phyloP scores from a whole-genome alignment of 2,797 vertebrate genomes.

The Otus scops region DNA sequence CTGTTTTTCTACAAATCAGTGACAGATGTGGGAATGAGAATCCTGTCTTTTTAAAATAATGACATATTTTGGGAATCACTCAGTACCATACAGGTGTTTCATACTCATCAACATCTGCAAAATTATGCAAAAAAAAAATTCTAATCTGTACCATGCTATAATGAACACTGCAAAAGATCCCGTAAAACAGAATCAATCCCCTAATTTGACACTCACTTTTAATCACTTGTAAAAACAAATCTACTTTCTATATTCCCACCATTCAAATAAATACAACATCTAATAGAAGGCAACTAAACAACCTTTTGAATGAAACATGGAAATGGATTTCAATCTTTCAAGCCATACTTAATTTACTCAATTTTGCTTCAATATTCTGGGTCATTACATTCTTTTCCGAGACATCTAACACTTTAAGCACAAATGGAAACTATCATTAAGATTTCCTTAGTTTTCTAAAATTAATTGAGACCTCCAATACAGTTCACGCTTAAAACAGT shows the following conservation, averaged over 20 bases:
- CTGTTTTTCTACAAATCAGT: not conserved
- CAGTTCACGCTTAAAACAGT: not conserved
- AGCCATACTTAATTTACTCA: not conserved
- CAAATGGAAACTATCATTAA: not conserved
- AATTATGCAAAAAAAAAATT: not conserved
- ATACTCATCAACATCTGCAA: not conserved
- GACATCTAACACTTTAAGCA: not conserved
- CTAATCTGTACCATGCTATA: not conserved
- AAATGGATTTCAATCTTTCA: not conserved
- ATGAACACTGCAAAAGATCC: not conserved
- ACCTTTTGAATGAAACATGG: not conserved
- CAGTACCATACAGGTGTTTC: not conserved
- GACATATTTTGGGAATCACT: not conserved
- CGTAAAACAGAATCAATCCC: not conserved
- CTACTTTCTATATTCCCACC: not conserved
- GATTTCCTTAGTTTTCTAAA: not conserved
- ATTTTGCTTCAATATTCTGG: not conserved
- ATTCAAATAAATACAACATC: not conserved
- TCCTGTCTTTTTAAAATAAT: not conserved
- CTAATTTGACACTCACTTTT: not conserved
- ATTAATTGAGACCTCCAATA: not conserved
- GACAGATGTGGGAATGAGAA: not conserved
- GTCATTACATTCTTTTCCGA: not conserved
- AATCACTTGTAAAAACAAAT: not conserved
- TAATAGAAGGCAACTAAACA: not conserved